A percentile compares a stretch with the other conserved stretches of the same genome.
Evolutionary conservation across 2,888 invertebrate genomes (phyloP).

Genomic region (Liodrosophila aerea): DNA sequence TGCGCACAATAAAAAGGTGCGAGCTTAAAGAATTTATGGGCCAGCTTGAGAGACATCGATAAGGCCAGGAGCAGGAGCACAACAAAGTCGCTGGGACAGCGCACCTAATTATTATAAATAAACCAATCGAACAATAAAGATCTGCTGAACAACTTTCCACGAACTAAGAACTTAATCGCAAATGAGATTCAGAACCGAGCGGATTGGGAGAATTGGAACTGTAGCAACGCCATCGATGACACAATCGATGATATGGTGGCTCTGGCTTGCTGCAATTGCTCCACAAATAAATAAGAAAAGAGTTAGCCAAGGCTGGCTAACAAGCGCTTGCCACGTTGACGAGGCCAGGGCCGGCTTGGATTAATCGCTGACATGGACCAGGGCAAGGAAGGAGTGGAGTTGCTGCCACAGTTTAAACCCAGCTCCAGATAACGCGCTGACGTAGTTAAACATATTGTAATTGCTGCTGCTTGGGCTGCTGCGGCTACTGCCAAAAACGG

Average conservation of each 20-base stretch:
- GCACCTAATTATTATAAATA: constrained; percentile 82
- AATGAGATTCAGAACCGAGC: constrained; percentile 64
- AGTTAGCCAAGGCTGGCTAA: constrained; percentile 43
- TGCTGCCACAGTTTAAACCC: constrained; percentile 1
- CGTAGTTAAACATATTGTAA: constrained; percentile 82
- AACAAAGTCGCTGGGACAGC: constrained; percentile 65
- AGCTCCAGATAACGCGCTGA: constrained; percentile 73
- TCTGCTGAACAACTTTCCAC: constrained; percentile 76
- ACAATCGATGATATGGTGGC: constrained; percentile 71
- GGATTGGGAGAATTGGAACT: not conserved
- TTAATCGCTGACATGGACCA: constrained; percentile 82
- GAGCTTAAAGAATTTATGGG: constrained; percentile 81
- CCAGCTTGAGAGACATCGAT: constrained; percentile 66
- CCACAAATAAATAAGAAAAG: constrained; percentile 32
- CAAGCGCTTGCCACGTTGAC: constrained; percentile 75
- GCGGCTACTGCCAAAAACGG: constrained; percentile 60
- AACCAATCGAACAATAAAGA: constrained; percentile 82
- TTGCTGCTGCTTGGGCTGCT: constrained; percentile 59
- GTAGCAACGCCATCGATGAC: constrained; percentile 80
- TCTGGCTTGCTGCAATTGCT: constrained; percentile 48
- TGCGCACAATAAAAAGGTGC: constrained; percentile 80
- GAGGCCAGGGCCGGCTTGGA: constrained; percentile 80
- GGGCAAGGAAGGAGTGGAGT: not conserved
- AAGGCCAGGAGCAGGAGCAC: constrained; percentile 47
- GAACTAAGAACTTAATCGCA: constrained; percentile 80